These are phyloP conservation scores for Melitaea athalia DNA, from an alignment of 2,888 invertebrate species.

Conservation along the genomic window DNA sequence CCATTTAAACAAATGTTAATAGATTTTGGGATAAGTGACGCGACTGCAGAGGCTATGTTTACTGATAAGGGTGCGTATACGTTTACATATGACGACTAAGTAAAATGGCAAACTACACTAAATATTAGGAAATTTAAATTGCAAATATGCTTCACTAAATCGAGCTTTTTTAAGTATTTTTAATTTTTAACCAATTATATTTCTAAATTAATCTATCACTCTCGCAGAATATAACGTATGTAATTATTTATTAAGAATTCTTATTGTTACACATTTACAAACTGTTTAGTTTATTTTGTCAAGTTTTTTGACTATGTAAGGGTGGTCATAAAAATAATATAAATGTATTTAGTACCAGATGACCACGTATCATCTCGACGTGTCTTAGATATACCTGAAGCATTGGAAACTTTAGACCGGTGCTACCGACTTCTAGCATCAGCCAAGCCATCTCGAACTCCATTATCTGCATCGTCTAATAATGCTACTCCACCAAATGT, in stretches of 20 bases:
- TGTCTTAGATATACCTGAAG: conserved; percentile 86
- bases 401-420: conserved; percentile 87
- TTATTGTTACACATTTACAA: too few relatives aligned
- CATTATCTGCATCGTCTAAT: conserved; percentile 83
- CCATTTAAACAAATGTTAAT: conserved; percentile 86
- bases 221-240: too few relatives aligned
- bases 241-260: too few relatives aligned
- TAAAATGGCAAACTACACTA: too few relatives aligned
- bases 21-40: conserved; percentile 87
- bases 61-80: conserved; percentile 87
- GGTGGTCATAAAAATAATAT: not conserved
- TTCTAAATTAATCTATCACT: too few relatives aligned
- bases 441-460: conserved; percentile 80
- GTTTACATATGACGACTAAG: not conserved
- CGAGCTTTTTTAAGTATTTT: too few relatives aligned
- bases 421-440: conserved; percentile 88
- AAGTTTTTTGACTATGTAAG: not conserved
- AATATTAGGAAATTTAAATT: not conserved
- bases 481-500: conserved; percentile 79
- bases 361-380: conserved; percentile 89
- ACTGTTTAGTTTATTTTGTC: not conserved
- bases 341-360: conserved; percentile 84
- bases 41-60: conserved; percentile 85
- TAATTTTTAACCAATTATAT: too few relatives aligned
- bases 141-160: too few relatives aligned